Percentiles rank a stretch among this genome's conserved stretches.
phyloP scores from a whole-genome alignment of 1,140 invertebrate genomes.

The Tachypleus tridentatus region DNA sequence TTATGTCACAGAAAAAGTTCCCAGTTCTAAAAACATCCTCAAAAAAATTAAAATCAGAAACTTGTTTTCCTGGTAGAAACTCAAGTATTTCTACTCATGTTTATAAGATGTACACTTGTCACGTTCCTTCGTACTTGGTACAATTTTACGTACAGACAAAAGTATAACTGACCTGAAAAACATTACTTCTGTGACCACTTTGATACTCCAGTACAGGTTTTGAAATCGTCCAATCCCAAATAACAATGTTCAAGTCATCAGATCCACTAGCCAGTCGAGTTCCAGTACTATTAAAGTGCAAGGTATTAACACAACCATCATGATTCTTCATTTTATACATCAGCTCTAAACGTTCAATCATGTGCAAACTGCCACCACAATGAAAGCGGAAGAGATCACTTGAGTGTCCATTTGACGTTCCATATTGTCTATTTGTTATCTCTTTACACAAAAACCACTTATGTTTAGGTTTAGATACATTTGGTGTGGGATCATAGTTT shows the following conservation, averaged over 20 bases:
- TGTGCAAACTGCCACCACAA: constrained; percentile 67
- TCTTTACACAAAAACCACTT: constrained; percentile 47
- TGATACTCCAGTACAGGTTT: constrained; percentile 49
- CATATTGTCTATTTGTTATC: constrained; percentile 45
- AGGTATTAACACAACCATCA: constrained; percentile 78
- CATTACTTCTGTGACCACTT: constrained; percentile 70
- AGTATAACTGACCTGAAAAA: constrained; percentile 62
- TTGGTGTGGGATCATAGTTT: constrained; percentile 35
- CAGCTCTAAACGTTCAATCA: constrained; percentile 66
- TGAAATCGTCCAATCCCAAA: constrained; percentile 82
- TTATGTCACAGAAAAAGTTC: no score
- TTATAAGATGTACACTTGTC: no score
- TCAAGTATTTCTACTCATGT: no score
- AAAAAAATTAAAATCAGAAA: no score
- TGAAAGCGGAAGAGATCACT: constrained; percentile 50
- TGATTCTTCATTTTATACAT: constrained; percentile 65
- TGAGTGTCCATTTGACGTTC: constrained; percentile 34
- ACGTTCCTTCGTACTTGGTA: no score
- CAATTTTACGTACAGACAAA: no score
- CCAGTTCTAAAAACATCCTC: no score
- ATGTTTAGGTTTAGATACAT: constrained; percentile 49
- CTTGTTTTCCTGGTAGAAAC: no score
- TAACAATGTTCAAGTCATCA: constrained; percentile 68
- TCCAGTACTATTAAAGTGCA: constrained; percentile 74
- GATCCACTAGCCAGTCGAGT: constrained; percentile 71